Evolutionary conservation across 2,113 vertebrate genomes (phyloP).

Genomic region (Beaufortia kweichowensis): DNA sequence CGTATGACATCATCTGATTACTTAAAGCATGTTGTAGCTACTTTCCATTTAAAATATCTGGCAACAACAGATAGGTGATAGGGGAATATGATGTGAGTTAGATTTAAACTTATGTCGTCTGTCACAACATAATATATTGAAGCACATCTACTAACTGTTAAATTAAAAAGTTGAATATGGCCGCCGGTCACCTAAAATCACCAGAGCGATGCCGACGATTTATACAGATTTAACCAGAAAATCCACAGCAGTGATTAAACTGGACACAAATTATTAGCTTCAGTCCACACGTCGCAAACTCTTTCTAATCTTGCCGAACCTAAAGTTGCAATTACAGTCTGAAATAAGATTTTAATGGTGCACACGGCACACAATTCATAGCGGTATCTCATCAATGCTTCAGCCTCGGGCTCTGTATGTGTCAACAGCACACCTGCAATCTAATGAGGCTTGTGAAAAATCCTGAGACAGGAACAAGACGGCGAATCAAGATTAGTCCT

Average conservation of each 20-base stretch:
- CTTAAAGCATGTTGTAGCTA: no score
- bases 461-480: slow-evolving; percentile 16
- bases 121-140: background rate
- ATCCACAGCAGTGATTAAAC: slow-evolving; percentile 18
- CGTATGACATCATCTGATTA: no score
- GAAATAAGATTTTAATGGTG: slow-evolving; percentile 29
- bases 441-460: slow-evolving; percentile 36
- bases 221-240: slow-evolving; percentile 36
- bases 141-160: background rate
- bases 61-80: no score
- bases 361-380: slow-evolving; percentile 27
- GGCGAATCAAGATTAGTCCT: slow-evolving; percentile 35
- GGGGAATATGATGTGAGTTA: no score
- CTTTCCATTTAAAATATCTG: no score
- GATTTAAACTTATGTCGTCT: background rate
- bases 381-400: slow-evolving; percentile 12
- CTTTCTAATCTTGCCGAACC: slow-evolving; percentile 25
- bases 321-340: slow-evolving; percentile 36
- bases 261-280: slow-evolving; percentile 23
- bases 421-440: slow-evolving; percentile 30
- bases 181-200: background rate
- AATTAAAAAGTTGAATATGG: background rate
- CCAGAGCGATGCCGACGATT: slow-evolving; percentile 6
- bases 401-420: slow-evolving; percentile 1
- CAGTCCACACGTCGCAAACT: background rate